Base-by-base conservation (phyloP, 2,888 invertebrate genomes). In the Resseliella maxima region DNA sequence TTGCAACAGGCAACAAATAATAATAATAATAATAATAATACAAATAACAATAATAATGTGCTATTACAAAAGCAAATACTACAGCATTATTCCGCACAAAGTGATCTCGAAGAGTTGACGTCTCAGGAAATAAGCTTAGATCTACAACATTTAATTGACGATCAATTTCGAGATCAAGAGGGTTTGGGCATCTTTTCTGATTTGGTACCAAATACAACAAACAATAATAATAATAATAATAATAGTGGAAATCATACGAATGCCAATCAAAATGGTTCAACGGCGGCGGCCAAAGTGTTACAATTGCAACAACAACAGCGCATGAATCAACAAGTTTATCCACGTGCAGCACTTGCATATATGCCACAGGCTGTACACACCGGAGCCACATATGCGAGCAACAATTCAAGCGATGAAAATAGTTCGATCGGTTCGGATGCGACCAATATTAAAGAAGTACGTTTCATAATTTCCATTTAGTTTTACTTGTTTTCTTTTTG, bases 41-140 rank as follows among this genome's bases (percentile, higher is more conserved):
- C 87, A 72, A 88, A 88, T 83, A 88, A 88, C 21, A 87, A 88
- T 86, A 90, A 90, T 41, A 89, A 89, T 87, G 93, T 89, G 91
- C 92, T 91, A 92, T 92, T 90, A 92, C 93, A 89, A 91, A 93
- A 89, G 92, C 92, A 88, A 91, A 93, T 95, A 89, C 92, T 94
- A 89, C 93, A 95, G 87, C 94, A 94, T 88, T 95, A 95, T 91
- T 94, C 95, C 87, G 24, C 83, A 83, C 95, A 96, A 87, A 95
- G 95, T 87, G 97, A 97, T 90, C 92, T 97, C 87, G 95, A 96
- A 90, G 97, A 97, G 90, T 93, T 98, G 89, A 97, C 97, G 91
- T 96, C 96, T 87, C 96, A 97, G 88, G 98, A 98, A 92, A 97
- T 98, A 90, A 96, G 97, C 88, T 92, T 98, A 89, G 98, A 98